Evolutionary conservation across 2,113 vertebrate species (phyloP).

Genomic region (Orcinus orca): DNA sequence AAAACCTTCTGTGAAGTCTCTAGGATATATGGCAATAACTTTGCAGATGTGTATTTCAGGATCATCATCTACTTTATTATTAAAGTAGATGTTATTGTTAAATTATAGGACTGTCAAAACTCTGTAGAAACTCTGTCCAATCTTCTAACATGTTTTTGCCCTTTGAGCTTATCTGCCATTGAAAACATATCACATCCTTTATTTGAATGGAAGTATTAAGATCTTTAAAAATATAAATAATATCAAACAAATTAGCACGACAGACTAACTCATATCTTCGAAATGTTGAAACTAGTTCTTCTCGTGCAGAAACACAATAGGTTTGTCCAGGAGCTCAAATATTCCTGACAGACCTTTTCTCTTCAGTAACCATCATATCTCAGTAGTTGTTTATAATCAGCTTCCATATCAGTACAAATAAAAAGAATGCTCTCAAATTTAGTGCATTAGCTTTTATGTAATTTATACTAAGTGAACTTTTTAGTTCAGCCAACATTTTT

Average conservation of each 20-base stretch:
- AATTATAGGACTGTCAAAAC: not conserved
- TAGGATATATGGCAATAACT: not conserved
- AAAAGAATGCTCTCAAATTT: not conserved
- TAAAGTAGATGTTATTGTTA: not conserved
- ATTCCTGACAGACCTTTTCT: not conserved
- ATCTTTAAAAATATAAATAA: not conserved
- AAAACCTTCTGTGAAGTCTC: not conserved
- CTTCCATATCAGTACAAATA: not conserved
- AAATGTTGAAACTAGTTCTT: not conserved
- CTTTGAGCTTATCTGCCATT: not conserved
- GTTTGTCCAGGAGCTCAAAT: not conserved
- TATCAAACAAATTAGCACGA: not conserved
- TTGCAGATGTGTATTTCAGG: not conserved
- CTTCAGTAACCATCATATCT: not conserved
- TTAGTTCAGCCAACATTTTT: not conserved
- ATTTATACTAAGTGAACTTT: not conserved
- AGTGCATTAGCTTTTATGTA: not conserved
- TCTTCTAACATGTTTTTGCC: not conserved
- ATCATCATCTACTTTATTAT: not conserved
- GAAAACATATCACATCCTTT: not conserved
- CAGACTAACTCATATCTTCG: not conserved
- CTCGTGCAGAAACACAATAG: not conserved
- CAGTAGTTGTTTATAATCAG: not conserved
- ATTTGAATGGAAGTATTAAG: not conserved
- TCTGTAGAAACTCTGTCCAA: not conserved